Evolutionary conservation across 1,140 invertebrate genomes (phyloP), one percentile per base, ranked within the genome.

Genomic region (Lordiphosa collinella): DNA sequence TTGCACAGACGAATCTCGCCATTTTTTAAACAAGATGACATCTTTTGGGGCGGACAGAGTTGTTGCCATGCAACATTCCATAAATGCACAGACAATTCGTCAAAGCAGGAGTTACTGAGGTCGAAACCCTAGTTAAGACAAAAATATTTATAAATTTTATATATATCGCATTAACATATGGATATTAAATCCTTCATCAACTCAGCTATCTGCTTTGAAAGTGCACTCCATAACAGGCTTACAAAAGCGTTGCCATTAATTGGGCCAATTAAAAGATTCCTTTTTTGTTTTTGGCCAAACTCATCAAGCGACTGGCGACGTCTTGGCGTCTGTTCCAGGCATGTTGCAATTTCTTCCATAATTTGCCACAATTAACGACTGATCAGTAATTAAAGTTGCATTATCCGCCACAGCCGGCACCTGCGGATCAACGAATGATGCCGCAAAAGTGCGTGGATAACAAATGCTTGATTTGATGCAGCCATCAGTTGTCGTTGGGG

Each of bases 281-380:
- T 60, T 69, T 65, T 65, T 55, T 29, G 16, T 69, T 65, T 65
- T 51, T 18, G 16, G 41, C n/a, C 7, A 9, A n/a, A 18, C 22
- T 31, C 25, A 44, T 44, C 41, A 29, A 43, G 22, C 6, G n/a
- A n/a, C 25, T 6, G 25, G 25, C 25, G 25, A 29, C n/a, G 46
- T 7, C 14, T 25, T 22, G 34, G 50, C 44, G 44, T 53, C 61
- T 50, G 53, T 65, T 7, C 25, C 25, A 29, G 41, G 41, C 29
- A 44, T 44, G 51, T 64, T 60, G 66, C 66, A 69, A 69, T 69
- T 69, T 69, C 61, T 60, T 37, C 46, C 52, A 35, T 67, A 70
- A 70, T 66, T 70, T 70, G 67, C 67, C 51, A 67, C 67, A 70
- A 70, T 70, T 70, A 70, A 70, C 67, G 63, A 62, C 63, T 70